Base-by-base conservation (phyloP, 2,113 vertebrate species). In the Junco hyemalis region DNA sequence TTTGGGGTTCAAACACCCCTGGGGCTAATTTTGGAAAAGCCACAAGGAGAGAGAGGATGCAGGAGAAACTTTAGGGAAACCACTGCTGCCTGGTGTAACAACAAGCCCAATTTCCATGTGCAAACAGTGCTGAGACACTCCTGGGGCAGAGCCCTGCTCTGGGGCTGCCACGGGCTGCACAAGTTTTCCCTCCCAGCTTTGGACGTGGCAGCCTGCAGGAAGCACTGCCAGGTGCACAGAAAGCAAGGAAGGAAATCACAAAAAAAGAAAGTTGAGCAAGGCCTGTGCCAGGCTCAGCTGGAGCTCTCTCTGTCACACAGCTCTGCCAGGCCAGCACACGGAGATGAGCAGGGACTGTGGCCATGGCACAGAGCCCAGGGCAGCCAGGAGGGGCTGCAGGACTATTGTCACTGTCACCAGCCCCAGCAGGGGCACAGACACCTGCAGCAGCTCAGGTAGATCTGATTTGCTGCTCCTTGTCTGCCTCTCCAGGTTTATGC, bases 181-280 rank as follows among this genome's bases (percentile, higher is more conserved):
- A 23, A 1, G 0, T 38, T 47, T 64, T 28, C 64, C 80, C 88
- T 54, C 31, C 0, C 24, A 40, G 51, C 22, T 56, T 44, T 47
- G 44, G 54, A 22, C 23, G 11, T 19, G 84, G 45, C 65, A 90
- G 89, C 40, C 86, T 45, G 81, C 61, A 70, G 87, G 84, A 81
- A 93, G 45, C 47, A 5, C 48, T 48, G 66, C 61, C 90, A 77
- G 73, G 72, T 90, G 79, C 65, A 40, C 29, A 78, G 76, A 85
- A 81, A 88, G 81, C 74, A 23, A 47, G 91, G 94, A 92, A 95
- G 81, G 92, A 94, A 95, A 87, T 36, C 22, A 22, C 84, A n/a
- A 11, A 60, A 60, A 60, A 76, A 33, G 48, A 72, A 88, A 80
- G 25, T 17, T 24, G 47, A 13, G 24, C 64, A 23, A 91, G 48